These are phyloP conservation scores for Stegostoma tigrinum DNA, from an alignment of 2,113 vertebrate genomes.

Conservation along the genomic window DNA sequence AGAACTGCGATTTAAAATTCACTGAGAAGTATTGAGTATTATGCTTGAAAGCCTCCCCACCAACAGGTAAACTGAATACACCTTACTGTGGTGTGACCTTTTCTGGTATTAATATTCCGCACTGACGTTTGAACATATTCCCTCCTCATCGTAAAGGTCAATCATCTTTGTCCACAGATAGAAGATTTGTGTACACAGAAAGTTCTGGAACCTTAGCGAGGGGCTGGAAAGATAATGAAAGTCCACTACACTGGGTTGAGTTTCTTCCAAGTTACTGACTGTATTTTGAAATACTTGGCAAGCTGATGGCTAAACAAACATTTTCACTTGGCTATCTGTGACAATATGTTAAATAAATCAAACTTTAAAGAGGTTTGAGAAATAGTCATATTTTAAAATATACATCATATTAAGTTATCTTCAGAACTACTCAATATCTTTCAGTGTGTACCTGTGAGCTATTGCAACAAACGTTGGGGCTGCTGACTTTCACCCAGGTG, in stretches of 20 bases:
- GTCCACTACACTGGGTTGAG: not conserved
- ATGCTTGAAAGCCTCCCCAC: not conserved
- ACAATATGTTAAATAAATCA: not conserved
- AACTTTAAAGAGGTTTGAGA: not conserved
- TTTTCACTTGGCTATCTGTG: not conserved
- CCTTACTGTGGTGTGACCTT: not conserved
- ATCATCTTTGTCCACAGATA: not conserved
- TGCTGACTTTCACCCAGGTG: not conserved
- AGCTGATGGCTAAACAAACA: not conserved
- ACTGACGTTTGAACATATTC: not conserved
- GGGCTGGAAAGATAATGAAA: not conserved
- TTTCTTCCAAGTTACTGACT: not conserved
- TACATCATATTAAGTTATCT: not conserved
- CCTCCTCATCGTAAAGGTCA: not conserved
- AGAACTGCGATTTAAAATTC: not conserved
- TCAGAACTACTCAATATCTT: not conserved
- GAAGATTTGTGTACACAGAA: not conserved
- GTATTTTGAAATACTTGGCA: not conserved
- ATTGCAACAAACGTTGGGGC: not conserved
- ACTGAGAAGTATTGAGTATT: not conserved
- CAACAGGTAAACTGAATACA: not conserved
- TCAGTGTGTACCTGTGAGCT: not conserved
- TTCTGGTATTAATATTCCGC: not conserved
- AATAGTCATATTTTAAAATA: not conserved
- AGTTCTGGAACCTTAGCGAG: not conserved